phyloP scores from a whole-genome alignment of 2,113 vertebrate genomes.

The Chaetodon trifascialis region DNA sequence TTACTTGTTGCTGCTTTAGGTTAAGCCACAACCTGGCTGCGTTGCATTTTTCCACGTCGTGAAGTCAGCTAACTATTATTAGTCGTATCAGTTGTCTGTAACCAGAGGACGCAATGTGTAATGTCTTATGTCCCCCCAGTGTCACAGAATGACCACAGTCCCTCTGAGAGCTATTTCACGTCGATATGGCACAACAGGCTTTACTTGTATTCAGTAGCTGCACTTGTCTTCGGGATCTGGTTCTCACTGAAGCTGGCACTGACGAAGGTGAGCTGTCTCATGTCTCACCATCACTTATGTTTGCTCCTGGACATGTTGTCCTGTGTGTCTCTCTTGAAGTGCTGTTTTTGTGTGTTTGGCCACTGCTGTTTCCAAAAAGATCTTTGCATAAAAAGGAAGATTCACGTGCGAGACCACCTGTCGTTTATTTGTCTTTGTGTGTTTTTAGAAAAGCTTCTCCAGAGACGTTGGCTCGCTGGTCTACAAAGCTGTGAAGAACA shows the following conservation, averaged over 20 bases:
- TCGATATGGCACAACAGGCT: constrained; percentile 90
- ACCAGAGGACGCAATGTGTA: background rate
- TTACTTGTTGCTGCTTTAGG: too few relatives aligned
- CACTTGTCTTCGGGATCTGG: constrained; percentile 88
- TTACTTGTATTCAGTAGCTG: constrained; percentile 89
- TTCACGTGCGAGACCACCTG: background rate
- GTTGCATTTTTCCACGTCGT: background rate
- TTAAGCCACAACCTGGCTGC: background rate
- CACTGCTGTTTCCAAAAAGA: background rate
- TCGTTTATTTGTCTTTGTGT: background rate
- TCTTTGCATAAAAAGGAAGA: background rate
- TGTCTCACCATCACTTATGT: background rate
- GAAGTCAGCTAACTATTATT: background rate
- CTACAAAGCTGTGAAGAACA: constrained; percentile 49
- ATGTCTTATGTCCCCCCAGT: constrained; percentile 50
- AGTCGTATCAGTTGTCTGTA: background rate
- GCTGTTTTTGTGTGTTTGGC: background rate
- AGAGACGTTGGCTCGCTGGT: background rate
- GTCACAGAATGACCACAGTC: constrained; percentile 71
- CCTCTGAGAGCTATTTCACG: constrained; percentile 69
- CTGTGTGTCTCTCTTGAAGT: background rate
- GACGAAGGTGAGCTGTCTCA: constrained; percentile 79
- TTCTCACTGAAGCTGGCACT: constrained; percentile 82
- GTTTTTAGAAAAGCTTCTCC: constrained; percentile 53
- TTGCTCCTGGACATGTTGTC: background rate